These are phyloP conservation scores for Drosophila atripex DNA, from an alignment of 2,888 invertebrate species.

Conservation along the genomic window DNA sequence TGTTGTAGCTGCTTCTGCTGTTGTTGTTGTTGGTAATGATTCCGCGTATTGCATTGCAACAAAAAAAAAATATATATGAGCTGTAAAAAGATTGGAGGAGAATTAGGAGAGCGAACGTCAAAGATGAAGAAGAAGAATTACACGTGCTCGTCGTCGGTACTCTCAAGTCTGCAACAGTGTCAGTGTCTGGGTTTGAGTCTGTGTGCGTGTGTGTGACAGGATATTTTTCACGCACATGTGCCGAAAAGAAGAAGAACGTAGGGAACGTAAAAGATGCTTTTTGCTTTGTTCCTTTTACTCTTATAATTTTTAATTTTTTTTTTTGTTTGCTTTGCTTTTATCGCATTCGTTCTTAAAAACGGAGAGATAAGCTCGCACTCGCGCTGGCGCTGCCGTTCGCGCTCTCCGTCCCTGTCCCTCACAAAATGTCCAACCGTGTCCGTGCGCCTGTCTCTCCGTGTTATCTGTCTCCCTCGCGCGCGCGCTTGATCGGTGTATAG, in stretches of 20 bases:
- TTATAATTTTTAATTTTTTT: slow-evolving; percentile 15
- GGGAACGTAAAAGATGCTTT: slow-evolving; percentile 2
- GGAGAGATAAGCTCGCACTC: slow-evolving; percentile 65
- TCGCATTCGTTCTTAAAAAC: slow-evolving; percentile 63
- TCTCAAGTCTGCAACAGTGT: slow-evolving; percentile 12
- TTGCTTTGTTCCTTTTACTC: slow-evolving; percentile 49
- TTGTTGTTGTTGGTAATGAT: slow-evolving; percentile 48
- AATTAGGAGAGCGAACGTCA: slow-evolving; percentile 21
- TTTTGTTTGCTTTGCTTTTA: slow-evolving; percentile 75
- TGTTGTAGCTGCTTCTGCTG: neutral
- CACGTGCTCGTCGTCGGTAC: slow-evolving; percentile 55
- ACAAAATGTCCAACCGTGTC: slow-evolving; percentile 26
- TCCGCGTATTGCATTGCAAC: slow-evolving; percentile 71
- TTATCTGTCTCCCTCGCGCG: slow-evolving; percentile 30
- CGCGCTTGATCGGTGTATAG: slow-evolving; percentile 10
- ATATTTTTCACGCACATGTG: slow-evolving; percentile 70
- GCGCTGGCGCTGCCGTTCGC: slow-evolving; percentile 46
- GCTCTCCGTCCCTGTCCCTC: slow-evolving; percentile 22
- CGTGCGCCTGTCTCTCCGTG: slow-evolving; percentile 14
- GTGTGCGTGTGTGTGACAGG: slow-evolving; percentile 38
- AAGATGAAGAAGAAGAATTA: slow-evolving; percentile 40
- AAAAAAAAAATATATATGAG: slow-evolving; percentile 43
- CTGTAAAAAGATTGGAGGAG: slow-evolving; percentile 22
- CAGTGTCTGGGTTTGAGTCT: slow-evolving; percentile 11
- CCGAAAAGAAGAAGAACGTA: slow-evolving; percentile 27